phyloP scores from a whole-genome alignment of 1,140 invertebrate species.

The Archivesica marissinica region DNA sequence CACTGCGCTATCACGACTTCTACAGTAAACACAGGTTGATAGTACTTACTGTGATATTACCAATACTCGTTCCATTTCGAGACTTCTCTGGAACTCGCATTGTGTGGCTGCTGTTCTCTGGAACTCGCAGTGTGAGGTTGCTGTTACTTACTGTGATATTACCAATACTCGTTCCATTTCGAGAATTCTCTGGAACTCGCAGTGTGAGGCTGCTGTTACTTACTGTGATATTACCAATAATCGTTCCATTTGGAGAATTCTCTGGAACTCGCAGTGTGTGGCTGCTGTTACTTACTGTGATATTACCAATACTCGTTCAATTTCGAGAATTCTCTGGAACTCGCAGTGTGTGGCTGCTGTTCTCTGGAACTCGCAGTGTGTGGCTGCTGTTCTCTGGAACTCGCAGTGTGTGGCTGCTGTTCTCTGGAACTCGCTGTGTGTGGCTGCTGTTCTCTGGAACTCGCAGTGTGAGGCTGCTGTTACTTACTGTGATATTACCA shows the following conservation, averaged over 20 bases:
- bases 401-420: too few species aligned
- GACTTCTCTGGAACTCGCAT: too few species aligned
- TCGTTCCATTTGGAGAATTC: neutral
- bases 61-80: neutral
- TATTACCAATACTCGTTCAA: neutral
- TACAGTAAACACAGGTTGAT: too few species aligned
- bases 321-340: neutral
- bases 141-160: constrained; percentile 19
- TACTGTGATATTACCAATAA: constrained; percentile 21
- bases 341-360: neutral
- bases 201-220: too few species aligned
- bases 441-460: too few species aligned
- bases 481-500: neutral
- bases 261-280: too few species aligned
- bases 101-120: too few species aligned
- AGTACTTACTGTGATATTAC: constrained; percentile 15
- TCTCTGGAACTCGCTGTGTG: too few species aligned
- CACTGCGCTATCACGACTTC: too few species aligned
- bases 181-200: too few species aligned
- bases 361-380: neutral
- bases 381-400: constrained; percentile 34
- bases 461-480: too few species aligned
- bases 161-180: neutral
- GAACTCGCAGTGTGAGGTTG: too few species aligned
- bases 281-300: neutral